These are phyloP conservation scores for Cataglyphis altisquamis DNA, from an alignment of 2,888 invertebrate genomes.

Conservation along the genomic window DNA sequence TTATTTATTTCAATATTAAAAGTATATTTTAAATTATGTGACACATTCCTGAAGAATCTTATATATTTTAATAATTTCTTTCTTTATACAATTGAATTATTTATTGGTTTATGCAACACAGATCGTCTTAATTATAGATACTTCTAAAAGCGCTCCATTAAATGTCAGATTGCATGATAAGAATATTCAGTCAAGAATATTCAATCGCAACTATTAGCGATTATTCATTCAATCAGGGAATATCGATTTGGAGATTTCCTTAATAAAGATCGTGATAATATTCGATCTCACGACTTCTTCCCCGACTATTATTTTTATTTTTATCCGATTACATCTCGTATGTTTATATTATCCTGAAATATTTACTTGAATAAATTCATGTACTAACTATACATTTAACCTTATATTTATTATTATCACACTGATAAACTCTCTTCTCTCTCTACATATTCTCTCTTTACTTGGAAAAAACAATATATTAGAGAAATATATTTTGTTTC, in stretches of 20 bases:
- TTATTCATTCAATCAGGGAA: conserved; percentile 48
- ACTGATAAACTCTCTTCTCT: background rate
- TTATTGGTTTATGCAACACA: background rate
- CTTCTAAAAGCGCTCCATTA: background rate
- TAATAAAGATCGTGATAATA: conserved; percentile 29
- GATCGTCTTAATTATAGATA: background rate
- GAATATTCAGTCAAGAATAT: background rate
- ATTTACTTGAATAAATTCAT: background rate
- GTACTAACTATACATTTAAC: background rate
- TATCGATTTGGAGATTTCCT: background rate
- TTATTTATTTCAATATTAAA: background rate
- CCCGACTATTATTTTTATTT: background rate
- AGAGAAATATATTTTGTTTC: background rate
- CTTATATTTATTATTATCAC: conserved; percentile 10
- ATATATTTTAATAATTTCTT: background rate
- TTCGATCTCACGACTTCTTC: conserved; percentile 7
- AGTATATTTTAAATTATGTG: background rate
- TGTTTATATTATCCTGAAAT: background rate
- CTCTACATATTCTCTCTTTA: background rate
- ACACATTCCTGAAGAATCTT: background rate
- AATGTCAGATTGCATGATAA: background rate
- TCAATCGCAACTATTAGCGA: background rate
- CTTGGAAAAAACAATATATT: background rate
- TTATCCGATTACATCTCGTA: background rate
- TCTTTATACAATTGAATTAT: background rate